A percentile compares a stretch with the other conserved stretches of the same genome.
Conservation (phyloP, 2,797 vertebrate genomes). For the Limosa lapponica region DNA sequence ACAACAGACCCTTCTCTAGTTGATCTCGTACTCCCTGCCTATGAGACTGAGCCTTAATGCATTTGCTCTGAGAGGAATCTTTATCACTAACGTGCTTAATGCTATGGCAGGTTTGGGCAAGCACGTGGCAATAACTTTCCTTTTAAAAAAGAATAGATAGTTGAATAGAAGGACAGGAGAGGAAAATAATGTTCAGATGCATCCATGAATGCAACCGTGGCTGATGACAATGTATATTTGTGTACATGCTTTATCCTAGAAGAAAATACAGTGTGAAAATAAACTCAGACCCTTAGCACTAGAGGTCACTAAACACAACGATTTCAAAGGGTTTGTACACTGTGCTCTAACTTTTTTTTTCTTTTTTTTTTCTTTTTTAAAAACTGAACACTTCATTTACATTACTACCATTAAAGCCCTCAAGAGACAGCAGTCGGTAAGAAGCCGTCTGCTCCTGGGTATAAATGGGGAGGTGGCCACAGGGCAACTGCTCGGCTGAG, state of each 20-base stretch:
- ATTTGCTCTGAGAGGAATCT: background rate
- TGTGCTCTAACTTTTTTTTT: background rate
- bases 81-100: background rate
- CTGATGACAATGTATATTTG: background rate
- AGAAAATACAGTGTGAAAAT: background rate
- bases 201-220: background rate
- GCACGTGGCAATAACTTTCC: background rate
- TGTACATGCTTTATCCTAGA: background rate
- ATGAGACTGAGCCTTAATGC: background rate
- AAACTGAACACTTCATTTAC: background rate
- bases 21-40: background rate
- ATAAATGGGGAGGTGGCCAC: background rate
- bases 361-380: background rate
- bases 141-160: background rate
- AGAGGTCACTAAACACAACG: constrained; percentile 27
- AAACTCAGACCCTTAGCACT: background rate
- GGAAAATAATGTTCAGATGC: background rate
- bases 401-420: background rate
- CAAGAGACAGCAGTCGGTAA: background rate
- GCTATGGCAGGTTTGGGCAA: background rate
- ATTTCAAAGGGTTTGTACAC: background rate
- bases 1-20: background rate
- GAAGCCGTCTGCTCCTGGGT: background rate
- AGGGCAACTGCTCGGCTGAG: background rate
- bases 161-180: background rate